phyloP scores from a whole-genome alignment of 2,797 vertebrate species.

The Rhabdomys pumilio region DNA sequence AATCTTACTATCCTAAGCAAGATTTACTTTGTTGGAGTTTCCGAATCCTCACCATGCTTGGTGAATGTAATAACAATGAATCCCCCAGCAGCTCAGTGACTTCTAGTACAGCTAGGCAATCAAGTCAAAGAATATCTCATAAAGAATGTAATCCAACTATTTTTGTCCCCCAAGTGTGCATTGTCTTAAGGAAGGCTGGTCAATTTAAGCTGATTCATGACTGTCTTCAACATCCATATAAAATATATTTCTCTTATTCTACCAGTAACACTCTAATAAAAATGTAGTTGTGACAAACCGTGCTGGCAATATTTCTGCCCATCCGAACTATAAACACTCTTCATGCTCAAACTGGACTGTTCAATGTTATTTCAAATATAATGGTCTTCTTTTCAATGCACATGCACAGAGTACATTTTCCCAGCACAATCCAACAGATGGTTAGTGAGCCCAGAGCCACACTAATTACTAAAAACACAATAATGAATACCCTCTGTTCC shows the following conservation, averaged over 20 bases:
- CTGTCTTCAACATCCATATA: neutral
- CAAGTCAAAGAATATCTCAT: neutral
- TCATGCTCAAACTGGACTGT: neutral
- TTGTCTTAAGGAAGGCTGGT: conserved; percentile 7
- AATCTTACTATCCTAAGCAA: neutral
- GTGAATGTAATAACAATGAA: neutral
- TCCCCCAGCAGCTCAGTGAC: neutral
- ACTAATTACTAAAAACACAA: neutral
- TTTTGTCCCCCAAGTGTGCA: neutral
- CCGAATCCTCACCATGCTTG: too few species aligned
- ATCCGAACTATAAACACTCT: neutral
- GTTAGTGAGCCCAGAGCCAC: neutral
- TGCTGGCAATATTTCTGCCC: neutral
- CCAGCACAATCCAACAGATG: conserved; percentile 6
- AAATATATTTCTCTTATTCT: neutral
- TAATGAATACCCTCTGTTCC: neutral
- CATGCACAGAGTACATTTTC: conserved; percentile 2
- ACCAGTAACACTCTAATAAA: neutral
- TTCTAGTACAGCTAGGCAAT: neutral
- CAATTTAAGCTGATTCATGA: neutral
- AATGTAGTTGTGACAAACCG: neutral
- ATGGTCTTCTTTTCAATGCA: neutral
- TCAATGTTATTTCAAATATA: neutral
- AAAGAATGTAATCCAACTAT: neutral
- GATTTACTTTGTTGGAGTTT: neutral